Evolutionary conservation across 2,797 vertebrate species (phyloP).

Genomic region (Momotus momota): DNA sequence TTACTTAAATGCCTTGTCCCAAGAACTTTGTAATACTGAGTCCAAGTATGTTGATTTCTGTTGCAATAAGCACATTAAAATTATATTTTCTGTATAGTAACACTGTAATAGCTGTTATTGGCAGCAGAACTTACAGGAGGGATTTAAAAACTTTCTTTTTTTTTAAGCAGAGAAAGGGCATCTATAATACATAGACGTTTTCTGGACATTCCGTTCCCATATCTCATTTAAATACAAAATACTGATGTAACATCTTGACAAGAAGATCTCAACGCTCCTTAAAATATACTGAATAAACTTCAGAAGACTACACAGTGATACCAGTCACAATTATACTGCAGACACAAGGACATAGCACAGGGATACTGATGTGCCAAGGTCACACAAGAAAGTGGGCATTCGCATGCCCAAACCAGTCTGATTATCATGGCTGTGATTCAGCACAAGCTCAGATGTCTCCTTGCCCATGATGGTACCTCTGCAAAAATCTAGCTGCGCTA

Average conservation of each 20-base stretch:
- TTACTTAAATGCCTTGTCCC: not conserved
- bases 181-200: not conserved
- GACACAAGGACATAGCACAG: not conserved
- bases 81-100: not conserved
- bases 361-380: not conserved
- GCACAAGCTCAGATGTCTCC: not conserved
- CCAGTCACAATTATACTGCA: not conserved
- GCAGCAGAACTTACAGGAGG: not conserved
- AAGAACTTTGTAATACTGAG: not conserved
- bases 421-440: not conserved
- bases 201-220: not conserved
- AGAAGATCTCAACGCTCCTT: not conserved
- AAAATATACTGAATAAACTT: not conserved
- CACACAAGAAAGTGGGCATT: not conserved
- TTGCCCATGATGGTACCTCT: fast-evolving
- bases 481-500: not conserved
- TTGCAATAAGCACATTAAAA: not conserved
- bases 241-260: not conserved
- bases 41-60: not conserved
- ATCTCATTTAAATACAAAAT: not conserved
- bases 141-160: not conserved
- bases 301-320: not conserved
- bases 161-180: not conserved
- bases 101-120: not conserved
- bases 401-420: not conserved